phyloP scores from a whole-genome alignment of 2,113 vertebrate species.

The Cinclus mexicanus region DNA sequence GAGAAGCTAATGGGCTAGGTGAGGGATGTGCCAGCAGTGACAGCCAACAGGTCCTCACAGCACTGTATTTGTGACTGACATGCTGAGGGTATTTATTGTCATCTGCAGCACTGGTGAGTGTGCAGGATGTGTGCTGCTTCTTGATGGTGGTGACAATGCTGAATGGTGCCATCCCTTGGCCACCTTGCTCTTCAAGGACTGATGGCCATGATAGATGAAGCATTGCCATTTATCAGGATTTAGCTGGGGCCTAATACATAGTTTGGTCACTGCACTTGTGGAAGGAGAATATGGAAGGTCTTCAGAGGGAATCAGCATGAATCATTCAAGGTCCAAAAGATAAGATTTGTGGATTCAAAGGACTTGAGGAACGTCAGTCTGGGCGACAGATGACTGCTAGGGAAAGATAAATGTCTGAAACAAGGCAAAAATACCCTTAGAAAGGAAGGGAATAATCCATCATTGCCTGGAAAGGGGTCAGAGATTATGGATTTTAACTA shows the following conservation, averaged over 20 bases:
- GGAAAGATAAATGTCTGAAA: neutral
- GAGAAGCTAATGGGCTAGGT: neutral
- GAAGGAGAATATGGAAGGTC: neutral
- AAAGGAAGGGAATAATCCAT: neutral
- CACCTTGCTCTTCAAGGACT: neutral
- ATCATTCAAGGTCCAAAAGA: neutral
- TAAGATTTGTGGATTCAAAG: neutral
- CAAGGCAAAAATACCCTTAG: neutral
- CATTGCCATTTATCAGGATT: neutral
- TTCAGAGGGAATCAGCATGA: neutral
- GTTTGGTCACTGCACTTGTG: neutral
- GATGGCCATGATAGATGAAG: neutral
- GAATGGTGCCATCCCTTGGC: accelerated
- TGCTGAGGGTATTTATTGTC: neutral
- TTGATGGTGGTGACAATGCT: neutral
- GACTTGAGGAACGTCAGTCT: neutral
- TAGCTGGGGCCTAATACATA: neutral
- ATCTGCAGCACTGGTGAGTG: accelerated
- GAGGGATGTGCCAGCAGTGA: neutral
- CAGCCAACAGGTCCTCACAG: neutral
- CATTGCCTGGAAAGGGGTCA: neutral
- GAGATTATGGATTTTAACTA: neutral
- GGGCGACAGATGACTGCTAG: neutral
- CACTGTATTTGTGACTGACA: neutral
- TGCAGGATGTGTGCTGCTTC: neutral